phyloP scores from a whole-genome alignment of 2,113 vertebrate genomes.

The Sorex araneus region DNA sequence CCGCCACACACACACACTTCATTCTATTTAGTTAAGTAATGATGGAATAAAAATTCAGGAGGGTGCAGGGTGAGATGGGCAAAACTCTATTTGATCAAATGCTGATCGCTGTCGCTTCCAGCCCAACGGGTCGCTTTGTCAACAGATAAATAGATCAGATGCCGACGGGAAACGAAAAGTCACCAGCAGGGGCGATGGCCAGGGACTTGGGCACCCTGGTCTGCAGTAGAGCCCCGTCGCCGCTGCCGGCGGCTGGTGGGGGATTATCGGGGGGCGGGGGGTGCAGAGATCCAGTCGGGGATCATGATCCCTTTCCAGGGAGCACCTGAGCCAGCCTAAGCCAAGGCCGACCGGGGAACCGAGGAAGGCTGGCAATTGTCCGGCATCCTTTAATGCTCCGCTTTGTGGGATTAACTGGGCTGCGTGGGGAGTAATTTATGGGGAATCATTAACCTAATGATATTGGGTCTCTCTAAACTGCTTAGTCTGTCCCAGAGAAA shows the following conservation, averaged over 20 bases:
- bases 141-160: slow-evolving; percentile 78
- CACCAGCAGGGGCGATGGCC: not conserved
- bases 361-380: slow-evolving; percentile 61
- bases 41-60: slow-evolving; percentile 76
- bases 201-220: too few species aligned
- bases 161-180: slow-evolving; percentile 67
- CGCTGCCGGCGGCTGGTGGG: accelerated
- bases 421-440: slow-evolving; percentile 84
- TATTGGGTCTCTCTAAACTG: slow-evolving; percentile 84
- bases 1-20: too few species aligned
- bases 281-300: not conserved
- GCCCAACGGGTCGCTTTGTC: slow-evolving; percentile 56
- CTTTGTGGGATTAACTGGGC: slow-evolving; percentile 80
- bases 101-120: slow-evolving; percentile 52
- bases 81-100: slow-evolving; percentile 70
- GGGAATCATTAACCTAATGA: slow-evolving; percentile 89
- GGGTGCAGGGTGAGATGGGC: slow-evolving; percentile 59
- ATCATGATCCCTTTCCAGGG: accelerated
- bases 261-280: not conserved
- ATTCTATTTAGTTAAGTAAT: slow-evolving; percentile 79
- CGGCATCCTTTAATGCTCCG: slow-evolving; percentile 63
- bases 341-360: slow-evolving; percentile 26
- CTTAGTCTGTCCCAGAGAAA: slow-evolving; percentile 80
- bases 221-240: not conserved
- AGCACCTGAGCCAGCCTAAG: not conserved